These are phyloP conservation scores for Bothrops jararaca DNA, from an alignment of 2,113 vertebrate species.

Conservation along the genomic window DNA sequence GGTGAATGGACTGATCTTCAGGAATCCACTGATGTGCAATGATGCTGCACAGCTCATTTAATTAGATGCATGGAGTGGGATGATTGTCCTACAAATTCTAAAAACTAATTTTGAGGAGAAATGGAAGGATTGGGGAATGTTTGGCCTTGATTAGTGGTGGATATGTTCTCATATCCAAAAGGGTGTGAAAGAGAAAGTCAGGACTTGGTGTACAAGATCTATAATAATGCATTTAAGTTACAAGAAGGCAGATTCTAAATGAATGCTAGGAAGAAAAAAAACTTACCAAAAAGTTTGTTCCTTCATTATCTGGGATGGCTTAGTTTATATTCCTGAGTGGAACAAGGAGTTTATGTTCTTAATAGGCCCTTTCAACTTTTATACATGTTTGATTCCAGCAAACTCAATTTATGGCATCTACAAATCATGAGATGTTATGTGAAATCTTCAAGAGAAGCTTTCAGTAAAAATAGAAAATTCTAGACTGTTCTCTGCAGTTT, in stretches of 20 bases:
- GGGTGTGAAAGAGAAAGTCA: neutral
- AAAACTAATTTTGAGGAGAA: neutral
- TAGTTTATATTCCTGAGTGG: neutral
- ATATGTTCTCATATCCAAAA: neutral
- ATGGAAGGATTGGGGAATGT: neutral
- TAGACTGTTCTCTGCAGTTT: neutral
- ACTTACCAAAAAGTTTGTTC: neutral
- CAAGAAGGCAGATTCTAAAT: neutral
- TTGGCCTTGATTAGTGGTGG: neutral
- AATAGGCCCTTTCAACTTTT: neutral
- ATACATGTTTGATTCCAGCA: neutral
- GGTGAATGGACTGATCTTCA: neutral
- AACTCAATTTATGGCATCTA: neutral
- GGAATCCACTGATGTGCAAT: neutral
- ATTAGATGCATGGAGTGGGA: neutral
- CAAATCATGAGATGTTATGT: neutral
- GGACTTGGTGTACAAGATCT: neutral
- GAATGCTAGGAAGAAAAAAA: neutral
- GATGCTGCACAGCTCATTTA: neutral
- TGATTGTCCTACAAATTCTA: neutral
- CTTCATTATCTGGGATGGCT: neutral
- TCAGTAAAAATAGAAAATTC: neutral
- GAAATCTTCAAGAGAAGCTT: neutral
- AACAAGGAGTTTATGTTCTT: neutral
- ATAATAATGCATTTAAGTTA: neutral